These are phyloP conservation scores for Solenodon paradoxus DNA, from an alignment of 2,113 vertebrate species.

Conservation along the genomic window DNA sequence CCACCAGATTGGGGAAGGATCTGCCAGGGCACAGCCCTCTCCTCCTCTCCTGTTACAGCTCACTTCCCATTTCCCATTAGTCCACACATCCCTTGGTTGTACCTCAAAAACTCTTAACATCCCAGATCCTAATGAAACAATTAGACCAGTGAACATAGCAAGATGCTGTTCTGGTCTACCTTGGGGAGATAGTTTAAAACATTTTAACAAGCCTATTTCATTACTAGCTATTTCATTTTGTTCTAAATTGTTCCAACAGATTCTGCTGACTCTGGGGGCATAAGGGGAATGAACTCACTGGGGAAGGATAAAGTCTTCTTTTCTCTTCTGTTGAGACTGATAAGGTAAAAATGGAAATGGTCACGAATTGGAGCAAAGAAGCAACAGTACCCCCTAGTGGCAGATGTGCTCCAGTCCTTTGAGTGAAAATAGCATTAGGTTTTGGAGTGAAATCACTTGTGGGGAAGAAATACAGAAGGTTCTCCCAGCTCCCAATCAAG, in stretches of 20 bases:
- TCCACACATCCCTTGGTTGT: background rate
- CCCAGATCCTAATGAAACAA: background rate
- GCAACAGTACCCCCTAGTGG: conserved; percentile 51
- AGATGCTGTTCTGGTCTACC: background rate
- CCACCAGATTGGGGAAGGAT: background rate
- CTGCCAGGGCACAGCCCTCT: background rate
- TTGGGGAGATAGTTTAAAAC: background rate
- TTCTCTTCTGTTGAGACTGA: background rate
- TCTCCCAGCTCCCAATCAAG: background rate
- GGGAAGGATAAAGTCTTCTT: background rate
- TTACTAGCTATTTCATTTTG: background rate
- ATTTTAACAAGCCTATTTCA: conserved; percentile 38
- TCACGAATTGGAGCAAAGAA: background rate
- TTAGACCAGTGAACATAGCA: background rate
- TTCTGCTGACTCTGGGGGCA: background rate
- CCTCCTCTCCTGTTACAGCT: background rate
- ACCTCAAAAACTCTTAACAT: background rate
- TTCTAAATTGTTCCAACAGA: conserved; percentile 15
- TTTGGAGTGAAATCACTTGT: background rate
- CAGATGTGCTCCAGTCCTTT: background rate
- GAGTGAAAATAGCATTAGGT: accelerated
- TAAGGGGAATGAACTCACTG: background rate
- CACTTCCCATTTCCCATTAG: background rate
- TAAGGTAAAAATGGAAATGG: background rate
- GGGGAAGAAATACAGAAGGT: background rate